Percentiles rank a stretch among this genome's conserved stretches.
phyloP scores from a whole-genome alignment of 37 sponge, comb jelly and placozoan species.

The Amphimedon queenslandica region DNA sequence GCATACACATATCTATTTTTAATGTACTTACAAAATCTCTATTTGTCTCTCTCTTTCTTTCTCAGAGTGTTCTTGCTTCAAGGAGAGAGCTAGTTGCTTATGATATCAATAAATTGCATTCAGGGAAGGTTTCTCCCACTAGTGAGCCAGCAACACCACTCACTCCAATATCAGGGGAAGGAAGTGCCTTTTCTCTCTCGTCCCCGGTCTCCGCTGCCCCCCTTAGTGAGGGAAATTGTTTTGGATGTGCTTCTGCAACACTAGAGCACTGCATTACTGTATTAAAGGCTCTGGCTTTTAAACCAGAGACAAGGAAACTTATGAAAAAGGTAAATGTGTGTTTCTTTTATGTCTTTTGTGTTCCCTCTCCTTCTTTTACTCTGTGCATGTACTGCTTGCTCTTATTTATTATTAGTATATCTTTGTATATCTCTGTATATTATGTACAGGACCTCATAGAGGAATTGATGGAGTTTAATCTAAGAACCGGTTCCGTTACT shows the following conservation, averaged over 20 bases:
- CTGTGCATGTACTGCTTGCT: too few relatives aligned
- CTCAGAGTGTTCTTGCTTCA: slow-evolving; percentile 69
- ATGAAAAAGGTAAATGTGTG: too few relatives aligned
- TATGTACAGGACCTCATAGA: slow-evolving; percentile 40
- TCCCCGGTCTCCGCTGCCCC: not conserved
- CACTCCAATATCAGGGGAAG: not conserved
- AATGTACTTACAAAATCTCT: too few relatives aligned
- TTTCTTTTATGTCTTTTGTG: too few relatives aligned
- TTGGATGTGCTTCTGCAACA: slow-evolving; percentile 78
- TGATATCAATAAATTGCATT: slow-evolving; percentile 60
- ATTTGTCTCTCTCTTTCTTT: not conserved
- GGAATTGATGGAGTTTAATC: slow-evolving; percentile 76
- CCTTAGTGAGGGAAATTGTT: slow-evolving; percentile 40
- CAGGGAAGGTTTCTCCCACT: not conserved
- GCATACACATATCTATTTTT: too few relatives aligned
- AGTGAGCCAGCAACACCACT: slow-evolving; percentile 11
- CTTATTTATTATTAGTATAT: too few relatives aligned
- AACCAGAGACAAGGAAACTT: slow-evolving; percentile 37
- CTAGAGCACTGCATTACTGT: slow-evolving; percentile 81
- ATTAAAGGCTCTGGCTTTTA: slow-evolving; percentile 69
- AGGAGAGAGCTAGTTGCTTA: slow-evolving; percentile 79
- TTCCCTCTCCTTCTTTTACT: too few relatives aligned
- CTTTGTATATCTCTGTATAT: too few relatives aligned
- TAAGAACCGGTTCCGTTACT: slow-evolving; percentile 34
- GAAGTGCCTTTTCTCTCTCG: slow-evolving; percentile 1